Conservation (phyloP, 2,888 invertebrate species). For the Phrixothrix hirtus region DNA sequence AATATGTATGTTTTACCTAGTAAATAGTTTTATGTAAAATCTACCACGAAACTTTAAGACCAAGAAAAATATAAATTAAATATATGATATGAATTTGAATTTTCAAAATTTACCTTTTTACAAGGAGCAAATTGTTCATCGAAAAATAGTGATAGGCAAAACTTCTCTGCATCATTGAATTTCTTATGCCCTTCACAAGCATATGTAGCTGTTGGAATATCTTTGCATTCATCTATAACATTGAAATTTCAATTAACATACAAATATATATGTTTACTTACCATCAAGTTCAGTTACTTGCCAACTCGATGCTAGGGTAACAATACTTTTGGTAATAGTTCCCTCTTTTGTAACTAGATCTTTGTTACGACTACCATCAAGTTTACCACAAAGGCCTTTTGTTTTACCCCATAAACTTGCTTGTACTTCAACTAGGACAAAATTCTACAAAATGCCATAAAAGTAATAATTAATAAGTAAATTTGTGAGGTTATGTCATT, state of each 20-base stretch:
- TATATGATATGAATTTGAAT: too few relatives aligned
- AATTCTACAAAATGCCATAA: conserved; percentile 56
- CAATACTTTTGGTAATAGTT: conserved; percentile 53
- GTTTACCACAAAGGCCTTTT: conserved; percentile 78
- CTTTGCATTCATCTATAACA: conserved; percentile 64
- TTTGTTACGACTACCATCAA: conserved; percentile 71
- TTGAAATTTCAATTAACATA: conserved; percentile 39
- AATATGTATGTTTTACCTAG: too few relatives aligned
- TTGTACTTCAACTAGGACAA: conserved; percentile 69
- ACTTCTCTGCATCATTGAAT: too few relatives aligned
- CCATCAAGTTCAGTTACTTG: conserved; percentile 55
- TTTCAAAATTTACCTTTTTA: too few relatives aligned
- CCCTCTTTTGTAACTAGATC: conserved; percentile 71
- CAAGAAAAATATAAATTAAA: too few relatives aligned
- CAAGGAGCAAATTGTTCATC: too few relatives aligned
- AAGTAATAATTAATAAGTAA: neutral
- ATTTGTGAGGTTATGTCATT: too few relatives aligned
- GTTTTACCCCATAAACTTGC: conserved; percentile 77
- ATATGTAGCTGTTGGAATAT: conserved; percentile 58
- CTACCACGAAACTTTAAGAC: too few relatives aligned
- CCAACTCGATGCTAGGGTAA: conserved; percentile 65
- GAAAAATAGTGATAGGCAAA: too few relatives aligned
- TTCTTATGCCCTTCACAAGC: conserved; percentile 52
- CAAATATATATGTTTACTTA: conserved; percentile 30
- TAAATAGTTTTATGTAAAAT: too few relatives aligned